These are phyloP conservation scores for Cataglyphis cursor DNA, from an alignment of 2,888 invertebrate species.

Conservation along the genomic window DNA sequence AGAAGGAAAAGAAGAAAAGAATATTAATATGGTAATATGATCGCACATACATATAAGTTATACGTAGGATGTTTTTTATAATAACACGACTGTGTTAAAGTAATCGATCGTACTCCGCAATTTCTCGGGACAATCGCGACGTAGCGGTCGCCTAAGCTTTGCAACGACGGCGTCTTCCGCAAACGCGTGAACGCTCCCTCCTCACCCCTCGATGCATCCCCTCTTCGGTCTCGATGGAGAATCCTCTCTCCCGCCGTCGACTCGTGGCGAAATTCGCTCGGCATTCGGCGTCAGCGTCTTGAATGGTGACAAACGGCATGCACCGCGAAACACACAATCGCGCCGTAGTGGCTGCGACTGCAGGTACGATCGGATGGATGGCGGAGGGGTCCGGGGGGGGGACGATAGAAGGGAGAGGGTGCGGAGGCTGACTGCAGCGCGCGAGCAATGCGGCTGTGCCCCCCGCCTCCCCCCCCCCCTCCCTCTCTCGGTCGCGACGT, in stretches of 20 bases:
- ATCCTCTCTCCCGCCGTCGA: constrained; percentile 56
- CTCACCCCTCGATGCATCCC: background rate
- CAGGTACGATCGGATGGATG: constrained; percentile 61
- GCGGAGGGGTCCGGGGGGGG: background rate
- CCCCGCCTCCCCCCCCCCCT: constrained; percentile 12
- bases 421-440: constrained; percentile 66
- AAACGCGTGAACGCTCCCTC: constrained; percentile 27
- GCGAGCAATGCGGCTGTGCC: constrained; percentile 76
- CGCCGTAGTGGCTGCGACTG: constrained; percentile 69
- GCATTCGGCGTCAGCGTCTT: constrained; percentile 75
- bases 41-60: background rate
- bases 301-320: constrained; percentile 78
- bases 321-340: constrained; percentile 74
- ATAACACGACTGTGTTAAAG: constrained; percentile 5
- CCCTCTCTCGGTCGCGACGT: constrained; percentile 53
- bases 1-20: background rate
- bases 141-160: constrained; percentile 15
- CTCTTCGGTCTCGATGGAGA: constrained; percentile 56
- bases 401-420: background rate
- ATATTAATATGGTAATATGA: background rate
- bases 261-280: constrained; percentile 70
- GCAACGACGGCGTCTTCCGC: constrained; percentile 34
- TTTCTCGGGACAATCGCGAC: constrained; percentile 11
- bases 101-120: background rate
- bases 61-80: background rate